Base-by-base conservation (phyloP, 2,113 vertebrate species). In the Daubentonia madagascariensis region DNA sequence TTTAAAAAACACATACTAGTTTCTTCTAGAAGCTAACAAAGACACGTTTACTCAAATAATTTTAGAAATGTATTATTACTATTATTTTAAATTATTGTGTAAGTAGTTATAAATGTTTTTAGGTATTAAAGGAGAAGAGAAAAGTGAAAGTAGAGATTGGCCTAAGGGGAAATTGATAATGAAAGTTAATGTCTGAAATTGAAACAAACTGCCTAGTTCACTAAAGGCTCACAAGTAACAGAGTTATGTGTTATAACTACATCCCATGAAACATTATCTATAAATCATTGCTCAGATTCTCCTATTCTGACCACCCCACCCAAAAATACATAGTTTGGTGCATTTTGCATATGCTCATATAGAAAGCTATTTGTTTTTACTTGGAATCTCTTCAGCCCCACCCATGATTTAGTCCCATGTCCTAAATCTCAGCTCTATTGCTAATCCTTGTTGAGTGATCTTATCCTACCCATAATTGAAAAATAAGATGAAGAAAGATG, bases 71-170 rank as follows among this genome's bases (percentile, higher is more conserved):
- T 32, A 61, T 54, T 70, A 61, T 45, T 91, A 79, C 93, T 98
- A 75, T 59, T 96, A 86, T 88, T 85, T 95, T 68, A 94, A 65
- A 61, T 95, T 91, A 92, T 8, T 89, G 45, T 59, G 22, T 92
- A 85, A 94, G 89, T 94, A 81, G 35, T 80, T 87, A 78, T 67
- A 95, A 93, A 61, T 57, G 37, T 61, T 67, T 91, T 93, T 92
- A 90, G 84, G n/a, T 61, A 89, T 89, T 93, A 96, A 96, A 94
- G 37, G 89, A 86, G 90, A 93, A 91, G 86, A 85, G 90, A 94
- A 90, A 86, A 75, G n/a, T 22, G 20, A 93, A 59, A 87, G 30
- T 92, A 73, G 8, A 91, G 23, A 97, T 48, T 32, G 28, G 68
- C 17, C 52, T 86, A 61, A 20, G 98, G 97, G 97, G 95, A 68